Evolutionary conservation across 2,797 vertebrate genomes (phyloP), one percentile per base, ranked within the genome.

Genomic region (Graptemys geographica): DNA sequence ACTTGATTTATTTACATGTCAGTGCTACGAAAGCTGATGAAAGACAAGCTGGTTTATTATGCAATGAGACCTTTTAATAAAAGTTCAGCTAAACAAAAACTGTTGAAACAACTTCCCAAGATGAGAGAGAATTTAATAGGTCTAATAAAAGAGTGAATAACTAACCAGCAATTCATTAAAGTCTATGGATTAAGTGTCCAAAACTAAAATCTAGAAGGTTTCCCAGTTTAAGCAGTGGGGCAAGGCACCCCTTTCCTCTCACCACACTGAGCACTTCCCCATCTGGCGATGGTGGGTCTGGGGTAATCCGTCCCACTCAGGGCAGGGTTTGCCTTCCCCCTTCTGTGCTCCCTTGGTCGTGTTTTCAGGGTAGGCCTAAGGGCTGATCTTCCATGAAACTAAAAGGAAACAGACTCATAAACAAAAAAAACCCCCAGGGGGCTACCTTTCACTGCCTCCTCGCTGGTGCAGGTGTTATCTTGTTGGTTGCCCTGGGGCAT

Each of bases 1-100:
- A 72, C 33, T 72, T 41, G 11, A 41, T 37, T 41, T 72, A 72
- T 69, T 69, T 69, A 37, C 69, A 25, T 88, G 37, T 56, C n/a
- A 37, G 76, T 16, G 31, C 82, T 86, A 89, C 6, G 95, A 86
- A 91, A 94, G 78, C 89, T 87, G 72, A 47, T 79, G 51, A 93
- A 94, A 96, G 16, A 16, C 28, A 91, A 41, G 2, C 91, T n/a
- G 65, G 18, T 91, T 82, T 85, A 79, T 88, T 86, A 82, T 23
- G 21, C 59, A 59, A 96, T 87, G 49, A 93, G 87, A 84, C 51
- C 82, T 90, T 92, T 92, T 84, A 28, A 69, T 79, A 88, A 90
- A 83, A 93, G 53, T 89, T 86, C 49, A 89, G n/a, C 37, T 76
- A 80, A 96, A 91, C 79, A 95, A 81, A 76, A 55, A 53, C 25